Percentiles rank a stretch among this genome's conserved stretches.
These are phyloP conservation scores for Euproctis similis DNA, from an alignment of 2,888 invertebrate genomes.

Conservation along the genomic window DNA sequence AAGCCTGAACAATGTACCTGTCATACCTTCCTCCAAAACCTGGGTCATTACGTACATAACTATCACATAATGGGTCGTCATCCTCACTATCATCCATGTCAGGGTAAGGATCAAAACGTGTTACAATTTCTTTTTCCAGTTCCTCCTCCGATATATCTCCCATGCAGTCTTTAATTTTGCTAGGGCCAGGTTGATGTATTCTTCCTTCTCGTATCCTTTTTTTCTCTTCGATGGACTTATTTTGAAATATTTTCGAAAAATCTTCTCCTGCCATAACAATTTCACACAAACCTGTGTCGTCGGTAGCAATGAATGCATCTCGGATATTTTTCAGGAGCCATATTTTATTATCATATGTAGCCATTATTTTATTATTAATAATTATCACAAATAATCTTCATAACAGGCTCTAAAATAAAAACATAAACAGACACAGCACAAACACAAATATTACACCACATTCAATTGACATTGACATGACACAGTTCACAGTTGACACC, in stretches of 20 bases:
- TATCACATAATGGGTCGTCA: constrained; percentile 79
- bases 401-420: no score
- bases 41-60: constrained; percentile 82
- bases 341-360: constrained; percentile 93
- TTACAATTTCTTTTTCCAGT: constrained; percentile 57
- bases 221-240: constrained; percentile 59
- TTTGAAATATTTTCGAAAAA: constrained; percentile 77
- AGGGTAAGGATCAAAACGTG: constrained; percentile 81
- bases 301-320: constrained; percentile 95
- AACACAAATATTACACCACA: no score
- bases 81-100: constrained; percentile 87
- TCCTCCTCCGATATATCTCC: constrained; percentile 53
- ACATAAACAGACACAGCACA: no score
- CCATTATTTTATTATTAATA: no score
- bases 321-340: constrained; percentile 95
- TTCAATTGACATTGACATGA: no score
- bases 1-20: constrained; percentile 6
- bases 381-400: no score
- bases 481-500: no score
- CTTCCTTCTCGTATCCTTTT: constrained; percentile 46
- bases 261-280: constrained; percentile 92
- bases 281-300: constrained; percentile 96
- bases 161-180: constrained; percentile 47
- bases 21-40: constrained; percentile 8
- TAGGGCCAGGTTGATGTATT: constrained; percentile 47